These are phyloP conservation scores for Phyllostomus hastatus DNA, from an alignment of 2,113 vertebrate species.

Conservation along the genomic window DNA sequence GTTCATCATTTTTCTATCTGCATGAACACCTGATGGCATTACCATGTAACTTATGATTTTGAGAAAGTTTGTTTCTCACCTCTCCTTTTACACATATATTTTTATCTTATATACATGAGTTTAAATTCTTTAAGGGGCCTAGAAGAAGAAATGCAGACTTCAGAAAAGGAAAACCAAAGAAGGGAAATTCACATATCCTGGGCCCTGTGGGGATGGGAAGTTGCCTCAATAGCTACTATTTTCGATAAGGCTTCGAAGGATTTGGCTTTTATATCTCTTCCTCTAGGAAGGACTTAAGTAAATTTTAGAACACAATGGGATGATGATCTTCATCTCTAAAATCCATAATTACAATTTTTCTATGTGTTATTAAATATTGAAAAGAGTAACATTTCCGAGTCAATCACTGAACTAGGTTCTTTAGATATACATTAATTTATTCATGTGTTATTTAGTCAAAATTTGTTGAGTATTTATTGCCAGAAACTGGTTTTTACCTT, in stretches of 20 bases:
- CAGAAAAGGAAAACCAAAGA: background rate
- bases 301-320: background rate
- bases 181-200: background rate
- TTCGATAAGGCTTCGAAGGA: background rate
- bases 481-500: background rate
- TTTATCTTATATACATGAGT: background rate
- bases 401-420: background rate
- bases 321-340: background rate
- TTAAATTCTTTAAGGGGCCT: background rate
- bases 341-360: background rate
- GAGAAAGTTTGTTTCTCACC: slow-evolving; percentile 17
- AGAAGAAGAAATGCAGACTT: background rate
- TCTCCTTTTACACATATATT: slow-evolving; percentile 1
- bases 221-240: background rate
- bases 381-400: background rate
- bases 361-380: background rate
- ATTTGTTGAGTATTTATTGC: background rate
- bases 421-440: background rate
- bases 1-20: background rate
- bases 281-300: background rate
- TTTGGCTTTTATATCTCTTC: no score
- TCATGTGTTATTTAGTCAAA: background rate
- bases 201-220: background rate
- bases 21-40: background rate
- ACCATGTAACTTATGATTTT: background rate